Evolutionary conservation across 2,797 vertebrate genomes (phyloP).

Genomic region (Echiichthys vipera): DNA sequence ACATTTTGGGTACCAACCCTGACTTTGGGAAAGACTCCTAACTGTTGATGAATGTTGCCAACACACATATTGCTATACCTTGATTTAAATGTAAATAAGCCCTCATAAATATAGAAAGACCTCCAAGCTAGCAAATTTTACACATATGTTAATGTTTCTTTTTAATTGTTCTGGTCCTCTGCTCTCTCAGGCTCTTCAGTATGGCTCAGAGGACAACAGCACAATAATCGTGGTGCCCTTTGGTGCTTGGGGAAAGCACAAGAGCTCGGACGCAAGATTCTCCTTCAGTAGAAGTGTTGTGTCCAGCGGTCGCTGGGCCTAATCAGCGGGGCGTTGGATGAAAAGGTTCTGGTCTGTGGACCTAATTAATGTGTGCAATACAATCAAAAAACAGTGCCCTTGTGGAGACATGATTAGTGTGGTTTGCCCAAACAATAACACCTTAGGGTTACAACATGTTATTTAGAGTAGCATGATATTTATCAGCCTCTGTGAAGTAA

Average conservation of each 20-base stretch:
- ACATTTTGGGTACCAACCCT: too few relatives aligned
- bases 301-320: conserved; percentile 96
- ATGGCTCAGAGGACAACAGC: conserved; percentile 96
- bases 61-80: not conserved
- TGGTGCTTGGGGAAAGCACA: conserved; percentile 96
- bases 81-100: not conserved
- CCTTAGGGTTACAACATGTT: conserved; percentile 23
- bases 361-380: conserved; percentile 80
- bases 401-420: conserved; percentile 24
- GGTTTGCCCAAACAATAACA: conserved; percentile 35
- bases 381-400: conserved; percentile 43
- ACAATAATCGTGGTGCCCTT: conserved; percentile 95
- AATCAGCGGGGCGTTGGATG: conserved; percentile 46
- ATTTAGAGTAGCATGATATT: conserved; percentile 52
- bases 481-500: conserved; percentile 29
- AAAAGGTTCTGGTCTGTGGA: conserved; percentile 35
- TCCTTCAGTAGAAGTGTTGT: conserved; percentile 97
- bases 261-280: conserved; percentile 88
- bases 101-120: not conserved
- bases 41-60: not conserved
- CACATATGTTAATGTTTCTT: not conserved
- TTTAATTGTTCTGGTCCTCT: not conserved
- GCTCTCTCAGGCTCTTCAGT: conserved; percentile 90
- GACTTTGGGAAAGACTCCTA: too few relatives aligned
- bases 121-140: not conserved